Conservation (phyloP, 2,888 invertebrate species). For the Malthinus flaveolus region DNA sequence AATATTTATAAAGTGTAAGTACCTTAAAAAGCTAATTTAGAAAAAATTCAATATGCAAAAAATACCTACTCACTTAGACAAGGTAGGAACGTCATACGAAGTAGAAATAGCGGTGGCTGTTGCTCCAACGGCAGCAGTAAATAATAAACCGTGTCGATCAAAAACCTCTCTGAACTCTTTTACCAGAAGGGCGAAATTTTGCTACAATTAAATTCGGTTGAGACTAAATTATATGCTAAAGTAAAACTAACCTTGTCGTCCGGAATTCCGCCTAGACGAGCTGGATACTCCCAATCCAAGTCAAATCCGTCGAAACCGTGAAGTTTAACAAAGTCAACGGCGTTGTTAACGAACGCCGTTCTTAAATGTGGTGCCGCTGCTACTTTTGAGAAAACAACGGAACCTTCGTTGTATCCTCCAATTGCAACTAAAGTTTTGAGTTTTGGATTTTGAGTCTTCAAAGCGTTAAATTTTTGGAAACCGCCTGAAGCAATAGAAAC, state of each 20-base stretch:
- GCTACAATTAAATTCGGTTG: constrained; percentile 25
- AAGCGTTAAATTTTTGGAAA: constrained; percentile 58
- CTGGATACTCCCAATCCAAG: constrained; percentile 75
- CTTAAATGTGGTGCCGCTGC: constrained; percentile 54
- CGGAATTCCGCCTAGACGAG: constrained; percentile 56
- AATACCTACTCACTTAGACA: constrained; percentile 54
- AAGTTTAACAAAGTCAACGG: constrained; percentile 58
- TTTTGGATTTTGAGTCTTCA: constrained; percentile 58
- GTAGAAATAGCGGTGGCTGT: constrained; percentile 53
- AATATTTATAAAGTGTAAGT: constrained; percentile 68
- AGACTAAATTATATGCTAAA: not conserved
- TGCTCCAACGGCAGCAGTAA: constrained; percentile 65
- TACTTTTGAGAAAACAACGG: constrained; percentile 52
- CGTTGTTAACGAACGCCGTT: constrained; percentile 61
- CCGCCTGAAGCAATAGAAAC: constrained; percentile 58
- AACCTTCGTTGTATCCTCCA: constrained; percentile 70
- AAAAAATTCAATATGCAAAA: not conserved
- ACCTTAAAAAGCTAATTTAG: constrained; percentile 46
- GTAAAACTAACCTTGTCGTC: constrained; percentile 40
- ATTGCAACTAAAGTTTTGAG: constrained; percentile 66
- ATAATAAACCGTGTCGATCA: constrained; percentile 55
- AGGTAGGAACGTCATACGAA: constrained; percentile 62
- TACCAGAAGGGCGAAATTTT: constrained; percentile 42
- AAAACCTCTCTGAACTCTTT: constrained; percentile 62
- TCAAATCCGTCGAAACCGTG: constrained; percentile 73